Base-by-base conservation (phyloP, 2,888 invertebrate genomes). In the Punctoribates punctum region DNA sequence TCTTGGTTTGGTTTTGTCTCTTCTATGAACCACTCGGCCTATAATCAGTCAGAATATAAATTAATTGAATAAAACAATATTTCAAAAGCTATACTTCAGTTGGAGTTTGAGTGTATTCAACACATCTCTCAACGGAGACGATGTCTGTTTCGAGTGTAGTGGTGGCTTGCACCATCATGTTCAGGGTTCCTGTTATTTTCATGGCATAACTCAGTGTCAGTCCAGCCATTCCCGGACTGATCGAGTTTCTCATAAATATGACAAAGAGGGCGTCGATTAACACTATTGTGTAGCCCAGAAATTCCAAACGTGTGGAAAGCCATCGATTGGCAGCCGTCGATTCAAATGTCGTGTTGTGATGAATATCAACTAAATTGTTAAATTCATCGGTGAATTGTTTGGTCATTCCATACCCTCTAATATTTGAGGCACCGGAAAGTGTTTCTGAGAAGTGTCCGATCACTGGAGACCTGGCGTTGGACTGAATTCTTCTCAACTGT, bases 81-180 rank as follows among this genome's bases (percentile, higher is more conserved):
- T 20, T 29, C 0, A 17, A 57, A 29, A 72, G 46, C n/a, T 46
- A 25, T 72, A 80, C 81, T 74, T 80, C 80, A 34, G 77, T 77
- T 13, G 79, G 79, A n/a, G 79, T 78, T 75, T 77, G 77, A 20
- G 79, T 79, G 82, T 96, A 98, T 83, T 98, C 97, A 83, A 96
- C 94, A 82, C 97, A 94, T 83, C 97, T 89, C 85, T 98, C 97
- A 0, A 97, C 96, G 1, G 96, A 93, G 0, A 97, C 96, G 81
- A 97, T 96, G 84, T 97, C 96, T 0, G 96, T 95, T 86, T 98
- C 97, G 65, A 98, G 91, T 83, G 96, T 96, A 1, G 94, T 93
- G 0, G 94, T 93, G 93, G 96, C 95, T 79, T 96, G 88, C 27
- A 98, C 96, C 81, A 98, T 86, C 94, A 95, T 96, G 85, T 96